Conservation (phyloP, 2,797 vertebrate genomes). For the Sparidentex hasta region DNA sequence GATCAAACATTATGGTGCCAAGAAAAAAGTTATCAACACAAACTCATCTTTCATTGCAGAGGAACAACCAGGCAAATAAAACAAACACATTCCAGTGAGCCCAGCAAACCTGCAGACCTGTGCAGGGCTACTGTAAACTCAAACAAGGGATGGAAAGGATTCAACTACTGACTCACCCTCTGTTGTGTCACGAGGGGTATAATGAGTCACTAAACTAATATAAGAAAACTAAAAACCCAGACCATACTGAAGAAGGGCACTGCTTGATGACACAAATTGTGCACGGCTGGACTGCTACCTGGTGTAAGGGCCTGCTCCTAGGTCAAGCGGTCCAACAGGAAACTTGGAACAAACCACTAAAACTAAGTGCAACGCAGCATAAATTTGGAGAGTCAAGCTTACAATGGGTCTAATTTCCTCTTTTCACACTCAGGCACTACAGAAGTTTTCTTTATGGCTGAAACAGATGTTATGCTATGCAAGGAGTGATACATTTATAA, state of each 20-base stretch:
- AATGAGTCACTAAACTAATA: slow-evolving; percentile 66
- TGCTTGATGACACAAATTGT: background rate
- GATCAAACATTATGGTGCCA: background rate
- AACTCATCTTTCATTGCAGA: slow-evolving; percentile 6
- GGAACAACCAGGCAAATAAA: slow-evolving; percentile 21
- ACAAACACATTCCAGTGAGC: slow-evolving; percentile 21
- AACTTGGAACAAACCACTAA: slow-evolving; percentile 2
- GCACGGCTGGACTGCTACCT: slow-evolving; percentile 11
- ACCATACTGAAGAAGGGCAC: background rate
- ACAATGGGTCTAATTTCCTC: background rate
- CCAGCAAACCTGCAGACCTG: slow-evolving; percentile 17
- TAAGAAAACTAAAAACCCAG: background rate
- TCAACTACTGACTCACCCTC: slow-evolving; percentile 69
- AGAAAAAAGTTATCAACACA: slow-evolving; percentile 10
- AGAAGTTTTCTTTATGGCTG: background rate
- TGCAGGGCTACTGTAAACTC: slow-evolving; percentile 32
- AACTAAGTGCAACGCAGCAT: background rate
- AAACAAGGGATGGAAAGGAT: slow-evolving; percentile 74
- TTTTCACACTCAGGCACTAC: slow-evolving; percentile 3
- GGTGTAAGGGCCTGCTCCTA: background rate
- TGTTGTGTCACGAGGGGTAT: slow-evolving; percentile 32
- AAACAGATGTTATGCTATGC: background rate
- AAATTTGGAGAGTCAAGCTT: background rate
- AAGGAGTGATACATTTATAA: background rate
- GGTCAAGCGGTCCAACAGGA: slow-evolving; percentile 15